These are phyloP conservation scores for Lasioglossum leucozonium DNA, from an alignment of 2,888 invertebrate species.

Conservation along the genomic window DNA sequence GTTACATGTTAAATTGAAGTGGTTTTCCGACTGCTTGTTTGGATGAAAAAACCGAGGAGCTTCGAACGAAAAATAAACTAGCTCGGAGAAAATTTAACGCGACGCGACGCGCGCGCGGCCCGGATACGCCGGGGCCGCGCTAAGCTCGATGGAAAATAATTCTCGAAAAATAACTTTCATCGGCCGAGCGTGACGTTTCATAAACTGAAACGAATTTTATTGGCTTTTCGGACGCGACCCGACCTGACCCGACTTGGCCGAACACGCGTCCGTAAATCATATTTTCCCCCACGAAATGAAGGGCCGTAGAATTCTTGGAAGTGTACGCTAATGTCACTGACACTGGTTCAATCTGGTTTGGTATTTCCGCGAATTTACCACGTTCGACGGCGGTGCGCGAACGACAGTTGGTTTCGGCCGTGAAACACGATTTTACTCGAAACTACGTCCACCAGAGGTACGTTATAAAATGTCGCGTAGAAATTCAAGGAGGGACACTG, in stretches of 20 bases:
- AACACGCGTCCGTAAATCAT: neutral
- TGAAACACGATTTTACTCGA: neutral
- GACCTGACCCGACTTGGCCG: neutral
- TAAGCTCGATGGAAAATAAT: neutral
- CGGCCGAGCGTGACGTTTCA: neutral
- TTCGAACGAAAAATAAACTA: neutral
- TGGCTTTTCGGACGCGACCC: neutral
- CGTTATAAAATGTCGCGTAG: neutral
- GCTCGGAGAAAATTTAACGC: neutral
- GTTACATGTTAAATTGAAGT: neutral
- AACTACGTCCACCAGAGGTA: neutral
- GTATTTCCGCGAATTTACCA: neutral
- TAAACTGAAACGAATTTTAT: neutral
- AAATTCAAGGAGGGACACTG: neutral
- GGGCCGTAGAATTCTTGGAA: neutral
- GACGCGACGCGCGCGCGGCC: neutral
- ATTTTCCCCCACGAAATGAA: neutral
- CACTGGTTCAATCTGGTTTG: neutral
- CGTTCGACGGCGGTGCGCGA: neutral
- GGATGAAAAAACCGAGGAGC: neutral
- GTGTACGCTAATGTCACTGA: neutral
- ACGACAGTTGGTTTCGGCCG: neutral
- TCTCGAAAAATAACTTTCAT: conserved; percentile 6
- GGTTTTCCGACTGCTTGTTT: neutral
- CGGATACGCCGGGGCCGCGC: neutral